Evolutionary conservation across 2,797 vertebrate genomes (phyloP).

Genomic region (Urocyon cinereoargenteus): DNA sequence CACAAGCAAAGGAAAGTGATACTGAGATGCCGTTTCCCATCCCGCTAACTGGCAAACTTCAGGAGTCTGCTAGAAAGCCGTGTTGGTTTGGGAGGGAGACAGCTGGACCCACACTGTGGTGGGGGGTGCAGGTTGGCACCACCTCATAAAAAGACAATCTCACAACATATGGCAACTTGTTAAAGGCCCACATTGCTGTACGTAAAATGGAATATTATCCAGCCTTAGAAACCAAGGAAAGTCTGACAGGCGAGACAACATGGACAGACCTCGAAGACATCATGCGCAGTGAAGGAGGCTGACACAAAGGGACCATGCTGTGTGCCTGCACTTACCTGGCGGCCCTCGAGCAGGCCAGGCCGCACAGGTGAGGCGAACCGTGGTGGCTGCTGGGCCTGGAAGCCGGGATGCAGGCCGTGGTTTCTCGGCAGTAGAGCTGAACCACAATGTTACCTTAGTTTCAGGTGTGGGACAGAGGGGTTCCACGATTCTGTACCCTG

Average conservation of each 20-base stretch:
- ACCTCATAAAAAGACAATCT: neutral
- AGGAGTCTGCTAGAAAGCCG: neutral
- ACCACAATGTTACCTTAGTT: neutral
- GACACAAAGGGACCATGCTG: neutral
- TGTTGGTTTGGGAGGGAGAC: too few species aligned
- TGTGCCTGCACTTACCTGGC: neutral
- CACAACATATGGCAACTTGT: neutral
- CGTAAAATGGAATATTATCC: neutral
- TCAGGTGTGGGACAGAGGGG: neutral
- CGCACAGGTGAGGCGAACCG: too few species aligned
- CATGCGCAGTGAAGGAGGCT: neutral
- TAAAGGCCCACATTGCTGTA: neutral
- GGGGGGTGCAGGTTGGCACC: neutral
- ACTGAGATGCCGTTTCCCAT: neutral
- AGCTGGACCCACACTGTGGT: neutral
- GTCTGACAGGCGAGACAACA: neutral
- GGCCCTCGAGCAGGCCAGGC: too few species aligned
- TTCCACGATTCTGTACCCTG: neutral
- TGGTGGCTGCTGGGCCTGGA: neutral
- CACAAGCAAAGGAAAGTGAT: neutral
- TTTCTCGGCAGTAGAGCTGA: neutral
- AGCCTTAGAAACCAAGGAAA: neutral
- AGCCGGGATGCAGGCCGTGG: neutral
- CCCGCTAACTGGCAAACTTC: neutral
- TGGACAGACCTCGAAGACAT: neutral